Conservation (phyloP, 2,888 invertebrate species). For the Agrotis ipsilon region DNA sequence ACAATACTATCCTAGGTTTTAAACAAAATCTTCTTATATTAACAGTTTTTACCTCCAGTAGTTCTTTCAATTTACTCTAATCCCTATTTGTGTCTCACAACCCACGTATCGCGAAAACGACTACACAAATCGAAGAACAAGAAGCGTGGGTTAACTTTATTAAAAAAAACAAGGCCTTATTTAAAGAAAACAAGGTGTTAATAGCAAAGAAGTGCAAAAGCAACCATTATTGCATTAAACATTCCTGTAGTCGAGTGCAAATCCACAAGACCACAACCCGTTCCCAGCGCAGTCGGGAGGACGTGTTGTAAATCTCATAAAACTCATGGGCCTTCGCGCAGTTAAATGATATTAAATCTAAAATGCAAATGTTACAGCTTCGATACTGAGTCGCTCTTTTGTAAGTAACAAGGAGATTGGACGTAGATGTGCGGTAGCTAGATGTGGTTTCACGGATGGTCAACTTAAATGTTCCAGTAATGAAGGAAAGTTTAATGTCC, state of each 20-base stretch:
- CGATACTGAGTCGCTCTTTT: conserved; percentile 70
- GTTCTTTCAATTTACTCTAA: neutral
- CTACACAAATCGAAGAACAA: neutral
- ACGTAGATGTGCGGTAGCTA: conserved; percentile 23
- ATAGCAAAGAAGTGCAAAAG: conserved; percentile 3
- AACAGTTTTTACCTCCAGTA: too few relatives aligned
- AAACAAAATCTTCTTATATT: too few relatives aligned
- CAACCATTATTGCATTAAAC: conserved; percentile 24
- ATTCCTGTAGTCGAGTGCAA: conserved; percentile 5
- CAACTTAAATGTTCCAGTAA: too few relatives aligned
- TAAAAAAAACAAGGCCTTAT: conserved; percentile 2
- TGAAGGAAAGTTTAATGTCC: too few relatives aligned
- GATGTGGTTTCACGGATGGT: conserved; percentile 13
- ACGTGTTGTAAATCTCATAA: conserved; percentile 48
- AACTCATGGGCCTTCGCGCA: conserved; percentile 50
- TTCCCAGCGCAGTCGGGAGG: conserved; percentile 32
- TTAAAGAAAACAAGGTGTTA: conserved; percentile 12
- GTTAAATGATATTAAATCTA: conserved; percentile 76
- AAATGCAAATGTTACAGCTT: conserved; percentile 76
- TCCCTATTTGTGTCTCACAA: too few relatives aligned
- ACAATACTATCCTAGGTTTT: neutral
- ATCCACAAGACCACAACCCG: conserved; percentile 25
- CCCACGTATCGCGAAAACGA: neutral
- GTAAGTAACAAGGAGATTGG: conserved; percentile 54
- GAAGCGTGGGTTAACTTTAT: neutral